A percentile compares a stretch with the other conserved stretches of the same genome.
Evolutionary conservation across 2,888 invertebrate species (phyloP).

Genomic region (Eretmocerus hayati): DNA sequence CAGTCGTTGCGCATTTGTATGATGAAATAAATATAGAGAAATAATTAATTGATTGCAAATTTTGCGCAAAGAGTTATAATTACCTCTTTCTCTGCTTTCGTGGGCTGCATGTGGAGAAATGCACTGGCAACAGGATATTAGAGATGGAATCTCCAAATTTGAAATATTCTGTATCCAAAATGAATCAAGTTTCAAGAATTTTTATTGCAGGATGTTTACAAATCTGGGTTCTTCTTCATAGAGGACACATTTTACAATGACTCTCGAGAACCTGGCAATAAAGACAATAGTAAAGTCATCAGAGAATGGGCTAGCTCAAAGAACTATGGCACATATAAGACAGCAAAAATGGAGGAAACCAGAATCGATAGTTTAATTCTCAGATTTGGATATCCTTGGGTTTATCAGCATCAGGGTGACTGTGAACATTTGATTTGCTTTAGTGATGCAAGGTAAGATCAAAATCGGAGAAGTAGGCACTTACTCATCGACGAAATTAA

Average conservation of each 20-base stretch:
- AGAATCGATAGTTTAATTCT: constrained; percentile 41
- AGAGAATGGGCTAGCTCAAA: constrained; percentile 55
- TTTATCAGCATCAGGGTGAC: constrained; percentile 85
- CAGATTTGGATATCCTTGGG: constrained; percentile 61
- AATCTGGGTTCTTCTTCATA: constrained; percentile 71
- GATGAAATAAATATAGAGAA: too few species aligned
- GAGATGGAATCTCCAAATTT: too few species aligned
- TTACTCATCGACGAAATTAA: too few species aligned
- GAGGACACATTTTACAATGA: constrained; percentile 76
- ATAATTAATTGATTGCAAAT: too few species aligned
- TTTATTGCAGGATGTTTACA: constrained; percentile 55
- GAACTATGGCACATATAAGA: constrained; percentile 49
- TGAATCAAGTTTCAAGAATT: too few species aligned
- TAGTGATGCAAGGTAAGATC: constrained; percentile 63
- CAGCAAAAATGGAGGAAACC: constrained; percentile 52
- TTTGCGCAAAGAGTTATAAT: too few species aligned
- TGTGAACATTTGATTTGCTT: constrained; percentile 87
- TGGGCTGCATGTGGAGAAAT: too few species aligned
- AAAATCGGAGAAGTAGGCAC: too few species aligned
- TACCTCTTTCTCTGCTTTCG: too few species aligned
- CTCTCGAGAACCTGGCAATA: constrained; percentile 51
- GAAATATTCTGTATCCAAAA: too few species aligned
- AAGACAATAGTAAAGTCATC: constrained; percentile 62
- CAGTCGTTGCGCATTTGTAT: too few species aligned
- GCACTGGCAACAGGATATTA: too few species aligned